Conservation (phyloP, 37 sponge, comb jelly and placozoan species). For the Cladorhizidae sp. region DNA sequence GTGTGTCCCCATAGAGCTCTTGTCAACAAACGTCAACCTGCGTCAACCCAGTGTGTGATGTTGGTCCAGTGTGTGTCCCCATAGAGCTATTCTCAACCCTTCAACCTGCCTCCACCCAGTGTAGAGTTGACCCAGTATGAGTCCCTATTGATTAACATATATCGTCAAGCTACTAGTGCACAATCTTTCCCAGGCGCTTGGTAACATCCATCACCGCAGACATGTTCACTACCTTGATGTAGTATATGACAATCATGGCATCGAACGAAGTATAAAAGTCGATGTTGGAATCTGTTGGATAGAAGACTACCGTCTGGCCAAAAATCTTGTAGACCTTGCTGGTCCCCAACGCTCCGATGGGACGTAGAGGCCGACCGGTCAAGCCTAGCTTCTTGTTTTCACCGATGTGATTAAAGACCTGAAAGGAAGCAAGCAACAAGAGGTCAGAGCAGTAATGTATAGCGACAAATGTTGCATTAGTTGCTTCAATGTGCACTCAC, state of each 20-base stretch:
- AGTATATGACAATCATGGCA: conserved; percentile 65
- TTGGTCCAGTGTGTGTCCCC: neutral
- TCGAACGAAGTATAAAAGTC: conserved; percentile 95
- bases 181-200: neutral
- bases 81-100: neutral
- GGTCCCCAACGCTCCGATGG: conserved; percentile 85
- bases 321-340: conserved; percentile 82
- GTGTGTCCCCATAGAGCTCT: too few relatives aligned
- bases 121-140: neutral
- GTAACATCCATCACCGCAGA: too few relatives aligned
- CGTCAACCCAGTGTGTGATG: neutral
- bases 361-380: conserved; percentile 83
- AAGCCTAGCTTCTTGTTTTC: conserved; percentile 77
- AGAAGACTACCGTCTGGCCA: conserved; percentile 71
- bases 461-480: too few relatives aligned
- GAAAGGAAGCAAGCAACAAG: neutral
- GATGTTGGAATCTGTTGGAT: conserved; percentile 71
- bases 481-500: too few relatives aligned
- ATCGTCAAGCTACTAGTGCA: neutral
- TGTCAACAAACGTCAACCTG: too few relatives aligned
- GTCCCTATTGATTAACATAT: neutral
- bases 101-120: too few relatives aligned
- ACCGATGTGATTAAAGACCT: conserved; percentile 72
- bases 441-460: too few relatives aligned
- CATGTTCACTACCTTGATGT: conserved; percentile 50